Base-by-base conservation (phyloP, 2,888 invertebrate species). In the Chymomyza caudatula region DNA sequence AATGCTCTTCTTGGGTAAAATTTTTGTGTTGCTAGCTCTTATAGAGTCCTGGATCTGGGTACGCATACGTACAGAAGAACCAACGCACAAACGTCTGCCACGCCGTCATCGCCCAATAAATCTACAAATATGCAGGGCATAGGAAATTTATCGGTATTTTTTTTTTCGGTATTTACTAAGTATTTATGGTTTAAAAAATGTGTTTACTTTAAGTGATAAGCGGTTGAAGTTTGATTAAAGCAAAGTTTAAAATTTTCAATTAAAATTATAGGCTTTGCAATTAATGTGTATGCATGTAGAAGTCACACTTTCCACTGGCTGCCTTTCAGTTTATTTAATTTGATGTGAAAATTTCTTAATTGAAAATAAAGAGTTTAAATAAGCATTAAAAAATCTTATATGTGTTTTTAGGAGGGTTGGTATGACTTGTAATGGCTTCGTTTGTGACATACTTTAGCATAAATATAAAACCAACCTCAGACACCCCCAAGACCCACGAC, bases 311-410 rank as follows among this genome's bases (percentile, higher is more conserved):
- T 52, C 47, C 47, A 42, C 17, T 52, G 25, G 37, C 8, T 54
- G 47, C 13, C 13, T 15, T 17, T 51, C 8, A 20, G 13, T 51
- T 51, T 53, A 42, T 25, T 19, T 37, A 55, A 8, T 58, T 47
- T 67, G 67, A 65, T 65, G 57, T 47, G 22, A 19, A 43, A 63
- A 37, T 52, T 74, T 74, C 67, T 74, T 74, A 74, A 74, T 74
- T 74, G 76, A 74, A 75, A 74, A 75, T 74, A 76, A 74, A 74
- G 74, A 74, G 72, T 75, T 74, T 74, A 75, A 72, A 73, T 69
- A 74, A 69, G 72, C 76, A 74, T 76, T 64, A 75, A 72, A 74
- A 64, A 17, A 20, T 13, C 29, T 37, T 11, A 37, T 37, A 37
- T 37, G 11, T 37, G 29, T 37, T 37, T 37, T 11, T 11, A 11